These are phyloP conservation scores for Apis dorsata DNA, from an alignment of 1,140 invertebrate species.

Conservation along the genomic window DNA sequence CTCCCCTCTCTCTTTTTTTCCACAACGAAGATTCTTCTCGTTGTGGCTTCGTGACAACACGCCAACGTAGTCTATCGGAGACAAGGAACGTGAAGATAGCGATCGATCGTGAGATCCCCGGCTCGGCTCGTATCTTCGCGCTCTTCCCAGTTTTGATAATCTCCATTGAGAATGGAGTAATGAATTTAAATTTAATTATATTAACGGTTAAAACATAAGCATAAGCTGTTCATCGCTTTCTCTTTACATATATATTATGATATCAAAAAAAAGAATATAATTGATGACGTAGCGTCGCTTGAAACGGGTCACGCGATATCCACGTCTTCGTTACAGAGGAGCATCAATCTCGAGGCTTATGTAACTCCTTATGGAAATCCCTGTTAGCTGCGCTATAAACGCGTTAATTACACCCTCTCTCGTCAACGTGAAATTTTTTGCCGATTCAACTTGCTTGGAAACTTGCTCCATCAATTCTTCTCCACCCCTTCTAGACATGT, in stretches of 20 bases:
- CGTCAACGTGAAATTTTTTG: neutral
- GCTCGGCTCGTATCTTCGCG: neutral
- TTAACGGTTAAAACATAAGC: neutral
- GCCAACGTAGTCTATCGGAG: neutral
- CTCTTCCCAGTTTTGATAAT: neutral
- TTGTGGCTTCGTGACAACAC: too few species aligned
- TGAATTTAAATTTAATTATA: constrained; percentile 28
- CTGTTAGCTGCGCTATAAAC: neutral
- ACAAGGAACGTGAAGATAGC: neutral
- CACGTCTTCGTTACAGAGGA: constrained; percentile 36
- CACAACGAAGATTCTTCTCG: neutral
- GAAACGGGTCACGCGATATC: constrained; percentile 21
- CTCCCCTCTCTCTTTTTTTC: too few species aligned
- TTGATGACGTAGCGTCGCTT: constrained; percentile 2
- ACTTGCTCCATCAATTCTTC: constrained; percentile 25
- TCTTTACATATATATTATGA: constrained; percentile 13
- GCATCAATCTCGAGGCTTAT: constrained; percentile 27
- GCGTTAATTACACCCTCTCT: neutral
- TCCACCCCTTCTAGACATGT: constrained; percentile 5
- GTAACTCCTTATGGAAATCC: neutral
- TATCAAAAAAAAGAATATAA: constrained; percentile 37
- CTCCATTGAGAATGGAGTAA: neutral
- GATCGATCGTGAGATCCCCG: neutral
- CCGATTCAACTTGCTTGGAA: constrained; percentile 19
- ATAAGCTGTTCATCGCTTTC: neutral